These are phyloP conservation scores for Orthonevra nobilis DNA, from an alignment of 2,888 invertebrate species.

Conservation along the genomic window DNA sequence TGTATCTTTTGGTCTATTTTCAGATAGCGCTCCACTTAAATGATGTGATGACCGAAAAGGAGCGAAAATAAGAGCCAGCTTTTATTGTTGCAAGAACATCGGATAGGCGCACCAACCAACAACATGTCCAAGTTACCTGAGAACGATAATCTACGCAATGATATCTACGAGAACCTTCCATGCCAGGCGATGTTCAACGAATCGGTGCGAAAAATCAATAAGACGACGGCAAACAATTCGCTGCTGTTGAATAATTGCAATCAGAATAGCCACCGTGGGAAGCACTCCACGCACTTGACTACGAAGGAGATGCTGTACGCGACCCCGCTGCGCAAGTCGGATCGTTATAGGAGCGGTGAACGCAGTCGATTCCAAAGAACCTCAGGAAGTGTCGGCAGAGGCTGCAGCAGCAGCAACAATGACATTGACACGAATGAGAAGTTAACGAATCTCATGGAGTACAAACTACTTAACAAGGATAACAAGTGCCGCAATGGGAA, in stretches of 20 bases:
- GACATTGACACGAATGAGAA: conserved; percentile 74
- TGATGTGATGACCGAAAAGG: conserved; percentile 42
- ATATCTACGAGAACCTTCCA: conserved; percentile 80
- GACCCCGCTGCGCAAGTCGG: conserved; percentile 79
- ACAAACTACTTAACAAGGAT: conserved; percentile 76
- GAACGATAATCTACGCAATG: conserved; percentile 80
- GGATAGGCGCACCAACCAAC: conserved; percentile 11
- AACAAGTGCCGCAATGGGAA: conserved; percentile 77
- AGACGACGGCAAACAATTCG: conserved; percentile 73
- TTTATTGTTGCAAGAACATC: neutral
- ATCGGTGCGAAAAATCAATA: conserved; percentile 79
- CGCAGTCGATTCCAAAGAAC: conserved; percentile 74
- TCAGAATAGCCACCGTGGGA: conserved; percentile 74
- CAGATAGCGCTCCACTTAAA: conserved; percentile 33
- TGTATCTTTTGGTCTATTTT: conserved; percentile 38
- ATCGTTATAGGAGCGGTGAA: conserved; percentile 79
- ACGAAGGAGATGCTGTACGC: conserved; percentile 80
- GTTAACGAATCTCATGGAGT: conserved; percentile 76
- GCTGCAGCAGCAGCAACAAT: conserved; percentile 58
- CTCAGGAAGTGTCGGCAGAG: conserved; percentile 60
- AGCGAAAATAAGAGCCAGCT: conserved; percentile 12
- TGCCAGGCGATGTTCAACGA: conserved; percentile 80
- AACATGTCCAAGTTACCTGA: conserved; percentile 80
- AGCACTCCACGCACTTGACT: conserved; percentile 55
- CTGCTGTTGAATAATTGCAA: conserved; percentile 75